phyloP scores from a whole-genome alignment of 30 jellyfish, hydroid and myxozoan species.

The Cassiopea xamachana region DNA sequence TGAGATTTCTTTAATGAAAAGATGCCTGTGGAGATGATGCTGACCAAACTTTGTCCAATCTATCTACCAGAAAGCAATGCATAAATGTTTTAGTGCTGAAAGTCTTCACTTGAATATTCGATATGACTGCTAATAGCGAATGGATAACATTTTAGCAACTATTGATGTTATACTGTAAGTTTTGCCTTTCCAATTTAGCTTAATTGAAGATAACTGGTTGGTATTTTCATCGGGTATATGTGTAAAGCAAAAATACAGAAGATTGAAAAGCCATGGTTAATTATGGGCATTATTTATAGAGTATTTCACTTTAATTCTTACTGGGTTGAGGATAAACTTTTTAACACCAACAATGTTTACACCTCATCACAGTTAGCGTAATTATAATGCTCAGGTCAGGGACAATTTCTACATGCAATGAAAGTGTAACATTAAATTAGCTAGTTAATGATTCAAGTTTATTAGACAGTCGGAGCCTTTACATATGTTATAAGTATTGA shows the following conservation, averaged over 20 bases:
- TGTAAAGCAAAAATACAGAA: not conserved
- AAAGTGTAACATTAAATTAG: conserved; percentile 2
- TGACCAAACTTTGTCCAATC: too few relatives aligned
- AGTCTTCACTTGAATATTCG: too few relatives aligned
- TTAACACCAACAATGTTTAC: not conserved
- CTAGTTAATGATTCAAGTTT: not conserved
- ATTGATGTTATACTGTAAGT: too few relatives aligned
- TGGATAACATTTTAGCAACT: too few relatives aligned
- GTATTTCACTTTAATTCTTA: not conserved
- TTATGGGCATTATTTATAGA: not conserved
- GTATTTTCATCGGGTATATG: not conserved
- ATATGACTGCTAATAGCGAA: too few relatives aligned
- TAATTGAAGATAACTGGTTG: not conserved
- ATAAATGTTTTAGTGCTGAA: too few relatives aligned
- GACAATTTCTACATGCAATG: not conserved
- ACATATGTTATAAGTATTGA: not conserved
- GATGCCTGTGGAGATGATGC: too few relatives aligned
- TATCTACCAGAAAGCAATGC: too few relatives aligned
- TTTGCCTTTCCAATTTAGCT: too few relatives aligned
- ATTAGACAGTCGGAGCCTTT: conserved; percentile 11
- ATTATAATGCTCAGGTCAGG: conserved; percentile 3
- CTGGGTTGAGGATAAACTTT: not conserved
- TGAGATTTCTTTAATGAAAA: too few relatives aligned
- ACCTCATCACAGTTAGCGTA: not conserved
- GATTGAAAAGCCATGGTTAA: not conserved